Evolutionary conservation across 2,797 vertebrate genomes (phyloP).

Genomic region (Typhlichthys subterraneus): DNA sequence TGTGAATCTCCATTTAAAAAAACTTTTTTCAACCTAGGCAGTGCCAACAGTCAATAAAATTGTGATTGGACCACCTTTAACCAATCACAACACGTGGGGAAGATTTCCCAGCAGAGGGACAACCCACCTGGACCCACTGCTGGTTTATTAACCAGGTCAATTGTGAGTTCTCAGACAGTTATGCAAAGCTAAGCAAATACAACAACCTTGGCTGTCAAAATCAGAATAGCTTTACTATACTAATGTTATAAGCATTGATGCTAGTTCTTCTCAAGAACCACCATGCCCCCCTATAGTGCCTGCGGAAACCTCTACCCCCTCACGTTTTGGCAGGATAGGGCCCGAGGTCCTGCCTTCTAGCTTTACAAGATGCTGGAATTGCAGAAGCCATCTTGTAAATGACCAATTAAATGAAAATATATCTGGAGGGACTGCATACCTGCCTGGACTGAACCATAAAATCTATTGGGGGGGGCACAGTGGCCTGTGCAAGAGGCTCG

Average conservation of each 20-base stretch:
- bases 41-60: too few species aligned
- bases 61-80: too few species aligned
- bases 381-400: slow-evolving; percentile 65
- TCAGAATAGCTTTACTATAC: too few species aligned
- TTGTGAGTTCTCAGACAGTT: too few species aligned
- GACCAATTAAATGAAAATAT: slow-evolving; percentile 63
- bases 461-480: slow-evolving; percentile 35
- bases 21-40: too few species aligned
- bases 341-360: slow-evolving; percentile 36
- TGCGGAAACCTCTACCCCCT: slow-evolving; percentile 10
- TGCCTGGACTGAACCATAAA: slow-evolving; percentile 65
- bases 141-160: too few species aligned
- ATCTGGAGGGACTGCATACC: slow-evolving; percentile 60
- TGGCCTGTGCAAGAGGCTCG: slow-evolving; percentile 34
- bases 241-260: background rate
- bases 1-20: too few species aligned
- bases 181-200: too few species aligned
- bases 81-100: too few species aligned
- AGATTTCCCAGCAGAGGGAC: too few species aligned
- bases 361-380: slow-evolving; percentile 63
- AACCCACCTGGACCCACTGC: too few species aligned
- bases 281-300: slow-evolving; percentile 15
- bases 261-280: background rate
- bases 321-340: slow-evolving; percentile 19
- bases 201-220: too few species aligned